A percentile compares a stretch with the other conserved stretches of the same genome.
phyloP scores from a whole-genome alignment of 2,888 invertebrate species.

The Cabera pusaria region DNA sequence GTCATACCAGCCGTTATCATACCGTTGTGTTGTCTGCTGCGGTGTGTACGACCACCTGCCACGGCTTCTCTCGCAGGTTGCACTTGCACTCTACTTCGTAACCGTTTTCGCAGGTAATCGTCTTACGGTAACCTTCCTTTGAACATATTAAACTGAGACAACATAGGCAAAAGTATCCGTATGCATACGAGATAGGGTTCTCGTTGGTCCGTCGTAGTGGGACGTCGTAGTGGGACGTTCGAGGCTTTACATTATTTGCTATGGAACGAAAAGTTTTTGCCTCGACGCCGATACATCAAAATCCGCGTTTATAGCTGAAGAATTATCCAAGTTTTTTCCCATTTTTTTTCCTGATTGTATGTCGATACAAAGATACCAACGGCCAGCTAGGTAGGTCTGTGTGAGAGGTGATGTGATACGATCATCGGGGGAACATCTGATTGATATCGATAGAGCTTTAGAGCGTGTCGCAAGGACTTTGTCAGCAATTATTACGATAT shows the following conservation, averaged over 20 bases:
- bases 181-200: too few relatives aligned
- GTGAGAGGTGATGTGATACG: slow-evolving; percentile 2
- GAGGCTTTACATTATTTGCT: slow-evolving; percentile 17
- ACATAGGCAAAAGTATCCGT: too few relatives aligned
- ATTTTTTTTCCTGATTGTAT: slow-evolving; percentile 12
- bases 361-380: slow-evolving; percentile 9
- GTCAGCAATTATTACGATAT: too few relatives aligned
- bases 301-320: slow-evolving; percentile 29
- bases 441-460: neutral
- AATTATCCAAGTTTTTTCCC: slow-evolving; percentile 28
- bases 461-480: too few relatives aligned
- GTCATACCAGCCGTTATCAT: too few relatives aligned
- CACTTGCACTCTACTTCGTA: slow-evolving; percentile 3
- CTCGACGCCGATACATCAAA: slow-evolving; percentile 32
- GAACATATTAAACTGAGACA: too few relatives aligned
- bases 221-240: too few relatives aligned
- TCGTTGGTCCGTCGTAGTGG: too few relatives aligned
- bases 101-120: slow-evolving; percentile 7
- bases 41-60: slow-evolving; percentile 4
- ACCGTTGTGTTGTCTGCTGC: too few relatives aligned
- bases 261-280: slow-evolving; percentile 21
- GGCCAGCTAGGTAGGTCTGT: too few relatives aligned
- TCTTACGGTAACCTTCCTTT: slow-evolving; percentile 1
- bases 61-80: slow-evolving; percentile 1
- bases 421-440: slow-evolving; percentile 15